Conservation (phyloP, 2,113 vertebrate genomes). For the Chionis minor region DNA sequence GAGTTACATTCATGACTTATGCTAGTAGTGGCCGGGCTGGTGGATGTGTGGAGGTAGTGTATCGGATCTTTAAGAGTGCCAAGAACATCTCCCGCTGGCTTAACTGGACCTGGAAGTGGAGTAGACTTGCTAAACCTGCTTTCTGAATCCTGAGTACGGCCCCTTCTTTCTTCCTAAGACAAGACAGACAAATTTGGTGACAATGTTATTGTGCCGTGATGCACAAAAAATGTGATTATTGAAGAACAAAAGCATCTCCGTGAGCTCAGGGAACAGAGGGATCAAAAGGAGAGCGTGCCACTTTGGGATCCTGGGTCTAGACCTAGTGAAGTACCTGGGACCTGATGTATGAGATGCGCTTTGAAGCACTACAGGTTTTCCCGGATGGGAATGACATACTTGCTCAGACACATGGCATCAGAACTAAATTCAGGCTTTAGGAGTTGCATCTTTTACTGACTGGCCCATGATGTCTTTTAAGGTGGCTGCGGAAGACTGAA, state of each 20-base stretch:
- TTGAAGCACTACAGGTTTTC: neutral
- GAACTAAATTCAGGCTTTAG: neutral
- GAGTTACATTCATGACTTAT: neutral
- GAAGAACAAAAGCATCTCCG: neutral
- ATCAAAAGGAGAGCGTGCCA: neutral
- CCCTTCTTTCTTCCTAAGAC: neutral
- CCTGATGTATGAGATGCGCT: neutral
- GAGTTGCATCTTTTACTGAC: neutral
- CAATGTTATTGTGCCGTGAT: neutral
- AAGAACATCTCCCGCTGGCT: neutral
- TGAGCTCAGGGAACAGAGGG: neutral
- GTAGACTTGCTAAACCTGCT: neutral
- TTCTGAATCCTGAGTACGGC: neutral
- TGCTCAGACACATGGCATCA: neutral
- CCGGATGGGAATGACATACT: neutral
- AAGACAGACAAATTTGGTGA: neutral
- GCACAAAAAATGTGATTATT: neutral
- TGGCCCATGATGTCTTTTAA: neutral
- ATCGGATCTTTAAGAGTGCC: neutral
- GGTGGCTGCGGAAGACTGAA: neutral
- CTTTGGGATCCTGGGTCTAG: neutral
- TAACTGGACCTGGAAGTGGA: neutral
- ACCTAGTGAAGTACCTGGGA: neutral
- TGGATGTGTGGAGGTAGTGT: neutral
- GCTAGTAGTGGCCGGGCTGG: neutral